Percentiles rank a stretch among this genome's conserved stretches.
Evolutionary conservation across 2,113 vertebrate species (phyloP).

Genomic region (Calypte anna): DNA sequence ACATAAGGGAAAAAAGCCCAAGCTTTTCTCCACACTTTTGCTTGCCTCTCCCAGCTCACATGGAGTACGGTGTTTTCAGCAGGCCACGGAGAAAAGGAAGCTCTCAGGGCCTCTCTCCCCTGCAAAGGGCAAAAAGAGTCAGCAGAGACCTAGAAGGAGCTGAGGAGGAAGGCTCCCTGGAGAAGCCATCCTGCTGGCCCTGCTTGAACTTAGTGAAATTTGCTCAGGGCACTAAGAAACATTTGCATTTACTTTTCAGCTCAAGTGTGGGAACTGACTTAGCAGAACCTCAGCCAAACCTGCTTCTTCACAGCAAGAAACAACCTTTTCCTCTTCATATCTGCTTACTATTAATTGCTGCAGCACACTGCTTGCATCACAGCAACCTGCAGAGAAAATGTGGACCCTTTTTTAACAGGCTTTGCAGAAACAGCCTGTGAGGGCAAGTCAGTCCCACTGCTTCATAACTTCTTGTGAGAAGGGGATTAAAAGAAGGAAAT

Average conservation of each 20-base stretch:
- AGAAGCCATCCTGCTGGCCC: constrained; percentile 14
- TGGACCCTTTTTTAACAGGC: background rate
- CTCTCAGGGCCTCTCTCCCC: background rate
- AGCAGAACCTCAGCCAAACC: constrained; percentile 46
- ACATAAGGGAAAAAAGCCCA: background rate
- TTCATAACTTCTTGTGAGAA: background rate
- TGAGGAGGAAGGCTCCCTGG: background rate
- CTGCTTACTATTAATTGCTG: constrained; percentile 2
- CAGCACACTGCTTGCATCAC: background rate
- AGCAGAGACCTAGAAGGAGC: background rate
- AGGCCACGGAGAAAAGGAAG: background rate
- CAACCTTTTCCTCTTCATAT: constrained; percentile 29
- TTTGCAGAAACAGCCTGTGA: background rate
- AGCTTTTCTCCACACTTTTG: background rate
- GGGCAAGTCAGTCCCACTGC: rapidly evolving
- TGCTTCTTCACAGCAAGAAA: constrained; percentile 40
- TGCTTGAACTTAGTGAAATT: constrained; percentile 50
- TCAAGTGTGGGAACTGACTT: constrained; percentile 62
- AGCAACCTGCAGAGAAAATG: background rate
- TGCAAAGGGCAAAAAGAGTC: background rate
- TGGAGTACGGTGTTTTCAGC: background rate
- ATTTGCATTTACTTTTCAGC: constrained; percentile 61
- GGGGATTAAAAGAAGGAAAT: background rate
- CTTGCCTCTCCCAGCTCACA: background rate
- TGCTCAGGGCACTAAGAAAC: constrained; percentile 47